These are phyloP conservation scores for Gambusia yucatana DNA, from an alignment of 2,797 vertebrate species.

Conservation along the genomic window DNA sequence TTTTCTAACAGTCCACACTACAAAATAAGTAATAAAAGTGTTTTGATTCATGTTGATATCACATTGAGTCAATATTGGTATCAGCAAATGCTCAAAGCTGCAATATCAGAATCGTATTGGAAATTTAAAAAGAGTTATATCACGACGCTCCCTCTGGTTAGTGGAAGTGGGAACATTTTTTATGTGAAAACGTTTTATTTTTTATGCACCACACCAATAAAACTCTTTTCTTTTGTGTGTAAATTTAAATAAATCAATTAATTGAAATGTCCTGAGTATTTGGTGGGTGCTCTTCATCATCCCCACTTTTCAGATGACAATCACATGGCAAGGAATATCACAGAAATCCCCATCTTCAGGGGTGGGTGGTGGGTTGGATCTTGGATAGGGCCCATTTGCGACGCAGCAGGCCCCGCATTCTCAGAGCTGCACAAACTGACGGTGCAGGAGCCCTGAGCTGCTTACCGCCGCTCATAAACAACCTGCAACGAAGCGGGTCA, in stretches of 20 bases:
- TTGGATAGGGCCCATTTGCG: constrained; percentile 74
- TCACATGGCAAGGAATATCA: constrained; percentile 44
- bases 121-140: too few species aligned
- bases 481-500: constrained; percentile 66
- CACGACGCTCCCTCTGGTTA: too few species aligned
- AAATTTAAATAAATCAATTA: not conserved
- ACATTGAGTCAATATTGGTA: too few species aligned
- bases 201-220: not conserved
- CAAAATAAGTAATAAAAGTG: too few species aligned
- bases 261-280: not conserved
- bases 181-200: not conserved
- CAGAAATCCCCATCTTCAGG: constrained; percentile 72
- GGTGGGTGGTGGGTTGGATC: constrained; percentile 47
- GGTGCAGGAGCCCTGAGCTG: constrained; percentile 65
- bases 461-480: constrained; percentile 73
- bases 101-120: too few species aligned
- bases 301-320: constrained; percentile 25
- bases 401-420: constrained; percentile 74
- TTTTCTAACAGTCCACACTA: too few species aligned
- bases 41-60: too few species aligned
- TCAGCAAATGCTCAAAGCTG: too few species aligned
- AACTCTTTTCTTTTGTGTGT: not conserved
- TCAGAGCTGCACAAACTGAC: constrained; percentile 76
- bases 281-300: constrained; percentile 19
- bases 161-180: not conserved